Evolutionary conservation across 2,113 vertebrate genomes (phyloP).

Genomic region (Copsychus sechellarum): DNA sequence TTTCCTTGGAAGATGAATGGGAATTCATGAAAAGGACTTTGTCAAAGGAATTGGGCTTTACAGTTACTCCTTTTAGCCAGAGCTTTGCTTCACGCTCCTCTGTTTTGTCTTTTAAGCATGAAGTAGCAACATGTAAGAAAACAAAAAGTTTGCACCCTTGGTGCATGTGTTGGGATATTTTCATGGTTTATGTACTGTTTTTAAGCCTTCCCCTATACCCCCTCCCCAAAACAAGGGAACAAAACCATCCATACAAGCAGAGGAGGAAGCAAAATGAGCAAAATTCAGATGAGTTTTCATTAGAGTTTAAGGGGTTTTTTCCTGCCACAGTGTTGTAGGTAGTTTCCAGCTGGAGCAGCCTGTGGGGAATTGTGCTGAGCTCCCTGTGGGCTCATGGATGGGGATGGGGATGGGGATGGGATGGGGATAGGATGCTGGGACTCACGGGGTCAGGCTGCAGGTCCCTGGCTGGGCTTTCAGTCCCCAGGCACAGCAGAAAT

Average conservation of each 20-base stretch:
- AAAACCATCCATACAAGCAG: neutral
- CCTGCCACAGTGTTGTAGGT: accelerated
- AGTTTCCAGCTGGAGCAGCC: neutral
- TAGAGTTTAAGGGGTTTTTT: neutral
- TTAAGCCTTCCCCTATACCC: neutral
- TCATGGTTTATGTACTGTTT: neutral
- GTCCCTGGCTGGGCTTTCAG: neutral
- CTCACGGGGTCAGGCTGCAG: accelerated
- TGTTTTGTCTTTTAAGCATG: neutral
- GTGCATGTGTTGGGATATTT: neutral
- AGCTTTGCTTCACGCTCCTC: neutral
- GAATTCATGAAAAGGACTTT: constrained; percentile 22
- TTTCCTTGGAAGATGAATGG: constrained; percentile 58
- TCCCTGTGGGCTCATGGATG: accelerated
- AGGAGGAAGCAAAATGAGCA: neutral
- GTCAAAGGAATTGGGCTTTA: neutral
- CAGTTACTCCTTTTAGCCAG: neutral
- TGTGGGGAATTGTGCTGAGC: neutral
- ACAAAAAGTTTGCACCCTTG: neutral
- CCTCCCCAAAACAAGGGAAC: neutral
- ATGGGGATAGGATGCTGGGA: neutral
- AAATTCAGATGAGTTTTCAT: neutral
- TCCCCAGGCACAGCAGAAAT: neutral
- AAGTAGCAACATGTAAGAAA: neutral
- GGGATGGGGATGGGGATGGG: accelerated